Evolutionary conservation across 2,888 invertebrate genomes (phyloP).

Genomic region (Xestia c-nigrum): DNA sequence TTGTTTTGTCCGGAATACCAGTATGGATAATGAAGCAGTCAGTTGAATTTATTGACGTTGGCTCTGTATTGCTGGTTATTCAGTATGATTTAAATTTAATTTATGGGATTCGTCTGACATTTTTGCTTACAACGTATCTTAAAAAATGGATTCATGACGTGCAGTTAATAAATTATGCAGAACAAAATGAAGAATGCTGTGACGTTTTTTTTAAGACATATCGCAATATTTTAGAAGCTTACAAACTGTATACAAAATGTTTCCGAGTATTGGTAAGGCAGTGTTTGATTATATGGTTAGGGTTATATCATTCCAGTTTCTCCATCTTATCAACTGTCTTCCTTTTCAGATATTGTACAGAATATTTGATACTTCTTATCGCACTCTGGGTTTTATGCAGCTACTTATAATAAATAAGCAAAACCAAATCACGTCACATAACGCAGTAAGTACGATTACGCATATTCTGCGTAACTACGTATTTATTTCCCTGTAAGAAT

Average conservation of each 20-base stretch:
- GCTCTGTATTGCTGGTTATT: neutral
- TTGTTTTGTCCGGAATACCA: neutral
- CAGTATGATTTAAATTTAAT: conserved; percentile 21
- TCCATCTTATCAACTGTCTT: no score
- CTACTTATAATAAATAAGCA: no score
- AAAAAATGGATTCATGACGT: neutral
- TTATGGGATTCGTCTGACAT: conserved; percentile 9
- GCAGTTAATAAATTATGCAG: neutral
- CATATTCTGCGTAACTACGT: no score
- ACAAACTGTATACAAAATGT: neutral
- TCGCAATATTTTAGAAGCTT: conserved; percentile 9
- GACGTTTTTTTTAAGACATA: neutral
- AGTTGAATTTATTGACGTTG: neutral
- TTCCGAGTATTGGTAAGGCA: conserved; percentile 5
- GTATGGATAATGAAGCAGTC: neutral
- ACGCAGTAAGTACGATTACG: no score
- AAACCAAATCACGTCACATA: no score
- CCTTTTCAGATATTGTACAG: no score
- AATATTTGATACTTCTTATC: no score
- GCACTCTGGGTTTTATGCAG: no score
- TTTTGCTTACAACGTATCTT: conserved; percentile 5
- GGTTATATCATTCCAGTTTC: no score
- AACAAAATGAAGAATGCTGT: neutral
- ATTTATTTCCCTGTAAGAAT: no score
- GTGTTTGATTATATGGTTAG: no score